These are phyloP conservation scores for Mellilla xanthometata DNA, from an alignment of 2,888 invertebrate genomes.

Conservation along the genomic window DNA sequence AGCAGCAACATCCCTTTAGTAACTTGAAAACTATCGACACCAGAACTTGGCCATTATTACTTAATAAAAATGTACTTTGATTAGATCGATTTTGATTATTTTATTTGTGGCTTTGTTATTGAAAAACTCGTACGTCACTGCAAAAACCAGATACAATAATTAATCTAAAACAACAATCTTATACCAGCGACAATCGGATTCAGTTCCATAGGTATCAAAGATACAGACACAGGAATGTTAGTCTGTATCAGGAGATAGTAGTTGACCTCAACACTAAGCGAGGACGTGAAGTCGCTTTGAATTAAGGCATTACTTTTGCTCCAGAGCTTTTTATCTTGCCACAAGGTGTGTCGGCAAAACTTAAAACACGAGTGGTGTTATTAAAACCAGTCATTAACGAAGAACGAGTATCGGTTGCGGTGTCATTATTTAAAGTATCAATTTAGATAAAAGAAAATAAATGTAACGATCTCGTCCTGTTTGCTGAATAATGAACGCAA, in stretches of 20 bases:
- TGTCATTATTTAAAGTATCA: conserved; percentile 8
- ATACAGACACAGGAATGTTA: conserved; percentile 33
- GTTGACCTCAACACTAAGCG: conserved; percentile 67
- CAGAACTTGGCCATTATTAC: too few species aligned
- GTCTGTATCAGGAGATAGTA: conserved; percentile 60
- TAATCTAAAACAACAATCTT: too few species aligned
- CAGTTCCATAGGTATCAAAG: too few species aligned
- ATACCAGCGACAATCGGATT: conserved; percentile 3
- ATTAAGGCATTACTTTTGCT: conserved; percentile 23
- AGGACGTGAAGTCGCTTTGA: conserved; percentile 53
- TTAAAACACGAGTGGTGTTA: conserved; percentile 3
- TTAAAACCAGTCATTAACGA: conserved; percentile 12
- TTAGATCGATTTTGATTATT: too few species aligned
- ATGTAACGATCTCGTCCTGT: conserved; percentile 12
- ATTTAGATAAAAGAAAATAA: conserved; percentile 4
- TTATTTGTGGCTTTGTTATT: too few species aligned
- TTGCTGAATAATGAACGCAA: background rate
- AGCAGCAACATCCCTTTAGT: too few species aligned
- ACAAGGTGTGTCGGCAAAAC: conserved; percentile 3
- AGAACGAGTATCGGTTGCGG: conserved; percentile 3
- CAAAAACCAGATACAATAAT: too few species aligned
- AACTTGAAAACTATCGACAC: too few species aligned
- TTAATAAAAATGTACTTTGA: too few species aligned
- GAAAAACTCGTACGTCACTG: too few species aligned
- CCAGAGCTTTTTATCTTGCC: background rate